Base-by-base conservation (phyloP, 2,113 vertebrate species). In the Alethe diademata region DNA sequence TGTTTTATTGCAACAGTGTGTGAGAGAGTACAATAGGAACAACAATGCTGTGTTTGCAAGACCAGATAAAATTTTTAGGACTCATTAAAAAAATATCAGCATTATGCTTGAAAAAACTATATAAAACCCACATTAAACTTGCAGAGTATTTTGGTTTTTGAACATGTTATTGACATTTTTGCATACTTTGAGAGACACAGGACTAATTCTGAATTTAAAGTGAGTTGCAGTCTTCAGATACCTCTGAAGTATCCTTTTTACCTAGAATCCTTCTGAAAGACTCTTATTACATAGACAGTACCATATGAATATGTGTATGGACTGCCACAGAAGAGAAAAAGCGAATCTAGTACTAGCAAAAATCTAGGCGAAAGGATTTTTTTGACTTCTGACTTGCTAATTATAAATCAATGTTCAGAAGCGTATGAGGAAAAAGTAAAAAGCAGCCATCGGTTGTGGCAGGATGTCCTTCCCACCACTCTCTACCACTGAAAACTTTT, bases 331-430 rank as follows among this genome's bases (percentile, higher is more conserved):
- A 82, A 25, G 11, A 71, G 17, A 74, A 84, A 50, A 82, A 42
- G 6, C 43, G 2, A 60, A 48, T 70, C 25, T 74, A 70, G 66
- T 57, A n/a, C 4, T 35, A 83, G 12, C 2, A 70, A 86, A 91
- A 86, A 62, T 22, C 0, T 28, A 51, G 0, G 14, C 26, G 5
- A 65, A 50, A 43, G 3, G 7, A 0, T 0, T 28, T 67, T 86
- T 47, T 57, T 7, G 0, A 25, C 24, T 10, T 62, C 19, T 85
- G n/a, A 48, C 23, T 47, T 56, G 7, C 22, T 36, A 7, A 62
- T 57, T 82, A 33, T 58, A 88, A 69, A 66, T 66, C 33, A 54
- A 1, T 26, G 13, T 54, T 90, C 57, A 61, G 40, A 87, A 66
- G 4, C 1, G 0, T 71, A 14, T 29, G 11, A 79, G 17, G 29